Percentiles rank a stretch among this genome's conserved stretches.
phyloP scores from a whole-genome alignment of 2,113 vertebrate species.

The Pomatostomus ruficeps region DNA sequence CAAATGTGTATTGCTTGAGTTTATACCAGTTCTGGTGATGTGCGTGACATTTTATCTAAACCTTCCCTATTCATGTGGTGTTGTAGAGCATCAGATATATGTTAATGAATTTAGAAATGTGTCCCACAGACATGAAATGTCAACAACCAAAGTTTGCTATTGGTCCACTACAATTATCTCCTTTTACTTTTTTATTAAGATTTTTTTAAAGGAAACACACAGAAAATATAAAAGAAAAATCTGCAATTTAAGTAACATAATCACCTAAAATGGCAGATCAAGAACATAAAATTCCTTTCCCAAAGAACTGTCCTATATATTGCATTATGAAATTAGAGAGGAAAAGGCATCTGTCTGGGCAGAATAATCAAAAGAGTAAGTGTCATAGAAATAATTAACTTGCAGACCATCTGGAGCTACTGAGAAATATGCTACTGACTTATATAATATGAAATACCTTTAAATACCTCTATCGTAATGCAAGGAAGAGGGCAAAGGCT shows the following conservation, averaged over 20 bases:
- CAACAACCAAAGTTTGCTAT: not conserved
- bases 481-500: not conserved
- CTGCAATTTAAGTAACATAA: not conserved
- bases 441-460: not conserved
- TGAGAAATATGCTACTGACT: not conserved
- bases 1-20: not conserved
- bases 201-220: not conserved
- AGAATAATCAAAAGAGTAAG: not conserved
- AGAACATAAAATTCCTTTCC: not conserved
- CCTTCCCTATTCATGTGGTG: accelerated
- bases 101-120: not conserved
- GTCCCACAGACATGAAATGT: not conserved
- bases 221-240: not conserved
- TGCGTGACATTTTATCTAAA: not conserved
- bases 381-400: not conserved
- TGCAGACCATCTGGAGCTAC: not conserved
- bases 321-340: not conserved
- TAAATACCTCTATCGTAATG: not conserved
- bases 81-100: not conserved
- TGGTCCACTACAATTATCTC: not conserved
- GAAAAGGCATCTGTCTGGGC: not conserved
- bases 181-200: too few species aligned
- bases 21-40: not conserved
- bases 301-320: not conserved
- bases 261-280: not conserved